These are phyloP conservation scores for Oscarella lobularis DNA, from an alignment of 37 sponge, comb jelly and placozoan genomes.

Conservation along the genomic window DNA sequence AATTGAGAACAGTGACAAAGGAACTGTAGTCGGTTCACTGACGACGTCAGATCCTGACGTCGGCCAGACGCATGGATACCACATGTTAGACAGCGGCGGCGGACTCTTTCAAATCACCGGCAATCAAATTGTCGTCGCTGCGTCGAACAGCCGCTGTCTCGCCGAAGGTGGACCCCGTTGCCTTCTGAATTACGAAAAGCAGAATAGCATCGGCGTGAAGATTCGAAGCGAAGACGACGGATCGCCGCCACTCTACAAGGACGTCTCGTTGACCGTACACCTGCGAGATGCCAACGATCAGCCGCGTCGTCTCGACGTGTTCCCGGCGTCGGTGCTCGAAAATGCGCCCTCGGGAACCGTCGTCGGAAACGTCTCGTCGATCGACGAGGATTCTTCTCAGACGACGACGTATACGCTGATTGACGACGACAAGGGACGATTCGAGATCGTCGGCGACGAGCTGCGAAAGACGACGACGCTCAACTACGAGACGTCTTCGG, in stretches of 20 bases:
- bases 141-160: neutral
- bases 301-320: neutral
- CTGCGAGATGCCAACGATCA: neutral
- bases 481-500: neutral
- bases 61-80: neutral
- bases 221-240: neutral
- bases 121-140: neutral
- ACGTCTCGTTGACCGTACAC: neutral
- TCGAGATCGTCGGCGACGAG: neutral
- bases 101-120: neutral
- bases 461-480: neutral
- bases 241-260: neutral
- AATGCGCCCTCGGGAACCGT: neutral
- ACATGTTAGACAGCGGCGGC: neutral
- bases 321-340: neutral
- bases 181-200: neutral
- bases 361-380: neutral
- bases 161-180: neutral
- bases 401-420: neutral
- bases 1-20: neutral
- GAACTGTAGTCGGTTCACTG: neutral
- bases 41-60: neutral
- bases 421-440: slow-evolving; percentile 1
- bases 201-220: neutral
- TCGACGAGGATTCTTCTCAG: neutral